These are phyloP conservation scores for Clarias magur DNA, from an alignment of 2,113 vertebrate species.

Conservation along the genomic window DNA sequence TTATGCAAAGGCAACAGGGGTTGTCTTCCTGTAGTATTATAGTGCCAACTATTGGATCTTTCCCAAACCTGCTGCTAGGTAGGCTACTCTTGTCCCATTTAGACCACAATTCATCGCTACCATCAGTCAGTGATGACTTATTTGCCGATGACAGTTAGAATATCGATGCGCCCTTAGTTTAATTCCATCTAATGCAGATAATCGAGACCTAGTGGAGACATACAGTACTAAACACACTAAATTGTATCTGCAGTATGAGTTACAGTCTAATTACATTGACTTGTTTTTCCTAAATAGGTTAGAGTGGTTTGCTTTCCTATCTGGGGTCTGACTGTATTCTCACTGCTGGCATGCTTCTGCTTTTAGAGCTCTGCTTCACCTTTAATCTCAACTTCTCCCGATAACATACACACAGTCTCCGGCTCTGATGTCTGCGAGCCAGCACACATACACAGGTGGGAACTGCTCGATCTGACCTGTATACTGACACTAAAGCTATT, in stretches of 20 bases:
- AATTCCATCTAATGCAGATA: background rate
- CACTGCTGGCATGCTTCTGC: slow-evolving; percentile 37
- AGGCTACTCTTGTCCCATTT: no score
- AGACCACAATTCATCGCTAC: no score
- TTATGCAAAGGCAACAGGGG: no score
- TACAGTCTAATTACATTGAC: background rate
- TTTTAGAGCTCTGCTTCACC: slow-evolving; percentile 31
- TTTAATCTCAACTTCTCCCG: slow-evolving; percentile 47
- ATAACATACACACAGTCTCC: slow-evolving; percentile 14
- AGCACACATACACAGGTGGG: slow-evolving; percentile 38
- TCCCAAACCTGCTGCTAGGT: no score
- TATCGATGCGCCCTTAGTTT: no score
- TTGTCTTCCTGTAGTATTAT: no score
- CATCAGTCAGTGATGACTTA: no score
- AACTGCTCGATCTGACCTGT: slow-evolving; percentile 38
- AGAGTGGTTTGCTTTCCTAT: background rate
- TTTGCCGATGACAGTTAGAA: no score
- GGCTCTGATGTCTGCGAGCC: slow-evolving; percentile 46
- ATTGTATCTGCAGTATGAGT: background rate
- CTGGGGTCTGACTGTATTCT: background rate
- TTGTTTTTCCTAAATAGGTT: slow-evolving; percentile 4
- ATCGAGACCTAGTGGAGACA: background rate
- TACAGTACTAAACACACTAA: background rate
- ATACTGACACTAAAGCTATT: slow-evolving; percentile 21
- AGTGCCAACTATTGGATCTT: no score